Conservation (phyloP, 2,113 vertebrate species). For the Odobenus rosmarus region DNA sequence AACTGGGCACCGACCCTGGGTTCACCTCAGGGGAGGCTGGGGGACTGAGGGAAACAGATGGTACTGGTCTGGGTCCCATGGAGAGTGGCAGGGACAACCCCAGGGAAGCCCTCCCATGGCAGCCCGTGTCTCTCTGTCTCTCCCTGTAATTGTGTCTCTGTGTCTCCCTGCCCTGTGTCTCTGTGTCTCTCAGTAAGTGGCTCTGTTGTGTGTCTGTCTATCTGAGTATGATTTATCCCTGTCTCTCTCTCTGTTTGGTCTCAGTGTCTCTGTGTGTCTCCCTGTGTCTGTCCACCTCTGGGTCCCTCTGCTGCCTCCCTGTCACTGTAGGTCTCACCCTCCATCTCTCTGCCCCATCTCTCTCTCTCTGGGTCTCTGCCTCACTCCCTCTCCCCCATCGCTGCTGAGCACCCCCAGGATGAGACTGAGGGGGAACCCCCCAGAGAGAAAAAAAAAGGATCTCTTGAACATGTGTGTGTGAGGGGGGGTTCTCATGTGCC, state of each 20-base stretch:
- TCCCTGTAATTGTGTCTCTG: neutral
- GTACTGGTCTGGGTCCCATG: neutral
- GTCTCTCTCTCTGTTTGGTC: neutral
- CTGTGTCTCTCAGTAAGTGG: neutral
- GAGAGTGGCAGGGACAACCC: neutral
- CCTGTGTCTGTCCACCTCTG: neutral
- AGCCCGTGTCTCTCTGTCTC: neutral
- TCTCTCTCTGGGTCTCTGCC: neutral
- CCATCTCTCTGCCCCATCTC: neutral
- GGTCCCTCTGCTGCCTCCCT: neutral
- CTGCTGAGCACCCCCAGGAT: neutral
- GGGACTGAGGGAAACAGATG: neutral
- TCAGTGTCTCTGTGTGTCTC: neutral
- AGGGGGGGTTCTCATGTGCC: too few species aligned
- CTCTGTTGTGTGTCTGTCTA: neutral
- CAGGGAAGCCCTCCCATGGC: neutral
- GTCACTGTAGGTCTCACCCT: neutral
- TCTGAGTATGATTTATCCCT: neutral
- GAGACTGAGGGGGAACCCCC: too few species aligned
- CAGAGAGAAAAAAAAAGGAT: neutral
- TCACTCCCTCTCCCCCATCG: neutral
- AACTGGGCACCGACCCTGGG: neutral
- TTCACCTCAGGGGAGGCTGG: neutral
- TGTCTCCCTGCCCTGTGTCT: neutral
- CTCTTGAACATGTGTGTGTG: too few species aligned